Conservation (phyloP, 2,113 vertebrate genomes). For the Aspiorhynchus laticeps region DNA sequence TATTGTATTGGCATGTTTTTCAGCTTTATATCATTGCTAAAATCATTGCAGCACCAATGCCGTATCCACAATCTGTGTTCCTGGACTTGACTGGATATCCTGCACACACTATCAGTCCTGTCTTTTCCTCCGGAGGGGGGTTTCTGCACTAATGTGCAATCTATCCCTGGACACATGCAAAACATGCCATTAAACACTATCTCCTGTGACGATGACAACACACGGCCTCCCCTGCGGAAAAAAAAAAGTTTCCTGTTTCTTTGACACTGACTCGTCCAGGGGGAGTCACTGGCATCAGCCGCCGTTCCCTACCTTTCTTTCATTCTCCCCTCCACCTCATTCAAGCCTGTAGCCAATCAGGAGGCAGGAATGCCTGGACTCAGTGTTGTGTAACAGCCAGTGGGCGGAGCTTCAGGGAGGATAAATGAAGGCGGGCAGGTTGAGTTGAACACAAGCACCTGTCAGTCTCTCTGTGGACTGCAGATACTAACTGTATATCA, state of each 20-base stretch:
- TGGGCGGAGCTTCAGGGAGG: conserved; percentile 33
- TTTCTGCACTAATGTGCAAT: conserved; percentile 8
- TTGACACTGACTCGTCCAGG: background rate
- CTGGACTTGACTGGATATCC: background rate
- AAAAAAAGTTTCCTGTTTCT: conserved; percentile 9
- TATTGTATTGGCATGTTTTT: no score
- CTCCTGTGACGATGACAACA: conserved; percentile 7
- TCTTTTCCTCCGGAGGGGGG: background rate
- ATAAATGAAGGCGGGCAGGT: conserved; percentile 65
- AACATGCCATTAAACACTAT: conserved; percentile 17
- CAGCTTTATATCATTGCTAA: no score
- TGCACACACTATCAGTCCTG: conserved; percentile 8
- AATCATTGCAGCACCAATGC: background rate
- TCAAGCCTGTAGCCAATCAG: background rate
- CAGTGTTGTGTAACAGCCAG: conserved; percentile 45
- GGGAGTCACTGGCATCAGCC: background rate
- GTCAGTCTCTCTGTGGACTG: conserved; percentile 51
- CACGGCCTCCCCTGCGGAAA: conserved; percentile 2
- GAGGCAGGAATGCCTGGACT: conserved; percentile 50
- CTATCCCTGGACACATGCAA: background rate
- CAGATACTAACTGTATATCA: conserved; percentile 21
- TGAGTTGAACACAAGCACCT: conserved; percentile 70
- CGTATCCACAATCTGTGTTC: background rate
- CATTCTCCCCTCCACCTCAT: background rate
- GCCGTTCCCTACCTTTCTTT: background rate